Base-by-base conservation (phyloP, 37 sponge, comb jelly and placozoan genomes). In the Cladorhizidae sp. region DNA sequence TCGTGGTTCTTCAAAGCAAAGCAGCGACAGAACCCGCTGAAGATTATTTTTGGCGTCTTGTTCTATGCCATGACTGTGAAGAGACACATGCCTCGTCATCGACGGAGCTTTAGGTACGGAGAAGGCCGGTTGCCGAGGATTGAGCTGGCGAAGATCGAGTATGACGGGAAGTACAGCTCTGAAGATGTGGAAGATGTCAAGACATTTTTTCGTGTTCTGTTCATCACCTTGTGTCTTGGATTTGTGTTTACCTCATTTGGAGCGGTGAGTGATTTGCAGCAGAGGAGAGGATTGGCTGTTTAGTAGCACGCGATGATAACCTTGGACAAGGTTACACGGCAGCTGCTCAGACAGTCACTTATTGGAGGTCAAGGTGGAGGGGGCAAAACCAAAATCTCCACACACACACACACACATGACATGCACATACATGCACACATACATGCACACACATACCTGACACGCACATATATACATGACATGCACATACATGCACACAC, bases 171-270 rank as follows among this genome's bases (percentile, higher is more conserved):
- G 14, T 85, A 71, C 42, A 57, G 41, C n/a, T 41, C 72, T 11
- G 85, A 85, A 25, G 70, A 85, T n/a, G 85, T 85, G 23, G 85
- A 85, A 56, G 64, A 85, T 57, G 79, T 85, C 37, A 85, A 85
- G 52, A 78, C 85, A 0, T 85, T 77, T 49, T 70, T 37, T 39
- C 59, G 58, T 26, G 38, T 85, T n/a, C 32, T 76, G 67, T 72
- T 85, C 26, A 49, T 85, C n/a, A 42, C 73, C 7, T 73, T 82
- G 9, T 62, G 63, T 35, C 74, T 82, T 14, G 63, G 51, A 0
- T 62, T 62, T 20, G 64, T 20, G 23, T 82, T 82, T 37, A 36
- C 59, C 18, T 40, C 74, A 8, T 69, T 68, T 79, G 69, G 57
- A 51, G 68, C 58, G 40, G 80, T 79, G 51, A 79, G 80, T 51